Evolutionary conservation across 2,888 invertebrate genomes (phyloP), one percentile per base, ranked within the genome.

Genomic region (Netelia melanura): DNA sequence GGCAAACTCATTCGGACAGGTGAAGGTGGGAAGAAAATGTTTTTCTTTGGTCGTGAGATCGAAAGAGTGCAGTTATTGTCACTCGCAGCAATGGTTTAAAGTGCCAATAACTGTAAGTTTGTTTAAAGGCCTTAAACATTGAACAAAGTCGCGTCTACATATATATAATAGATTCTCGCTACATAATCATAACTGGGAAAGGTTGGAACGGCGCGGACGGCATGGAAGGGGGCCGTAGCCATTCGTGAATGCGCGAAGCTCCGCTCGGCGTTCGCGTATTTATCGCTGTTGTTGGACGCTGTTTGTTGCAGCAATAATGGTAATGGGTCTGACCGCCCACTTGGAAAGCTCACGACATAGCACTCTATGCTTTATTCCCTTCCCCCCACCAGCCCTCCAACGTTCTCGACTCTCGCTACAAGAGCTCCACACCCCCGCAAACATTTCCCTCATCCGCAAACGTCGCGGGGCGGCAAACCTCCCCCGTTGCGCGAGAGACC

Each of bases 241-340:
- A 85, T 85, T 87, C 76, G 84, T 87, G 86, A 86, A 87, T 81
- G 85, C 72, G 78, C 83, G 81, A 85, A 86, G 81, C 83, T 80
- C 84, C 23, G 67, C 67, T 78, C 70, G 76, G 76, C 85, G 87
- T 87, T 87, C 87, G 80, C 75, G 87, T 89, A 88, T 93, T 93
- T 93, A 93, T 93, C 90, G 92, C 92, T 92, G 93, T 93, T 93
- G 93, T 92, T 93, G 92, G 91, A 91, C 90, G 91, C 85, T 85
- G 92, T 92, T 92, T 93, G 93, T 93, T 93, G 92, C 91, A 90
- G 93, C 92, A 93, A 93, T 93, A 93, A 93, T 91, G 92, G 89
- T 93, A 93, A 93, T 93, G 93, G 93, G 90, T 89, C 90, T 88
- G 88, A 89, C 87, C 88, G 87, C 86, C 68, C 83, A 79, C 86